Conservation (phyloP, 2,888 invertebrate genomes). For the Athripsodes cinereus region DNA sequence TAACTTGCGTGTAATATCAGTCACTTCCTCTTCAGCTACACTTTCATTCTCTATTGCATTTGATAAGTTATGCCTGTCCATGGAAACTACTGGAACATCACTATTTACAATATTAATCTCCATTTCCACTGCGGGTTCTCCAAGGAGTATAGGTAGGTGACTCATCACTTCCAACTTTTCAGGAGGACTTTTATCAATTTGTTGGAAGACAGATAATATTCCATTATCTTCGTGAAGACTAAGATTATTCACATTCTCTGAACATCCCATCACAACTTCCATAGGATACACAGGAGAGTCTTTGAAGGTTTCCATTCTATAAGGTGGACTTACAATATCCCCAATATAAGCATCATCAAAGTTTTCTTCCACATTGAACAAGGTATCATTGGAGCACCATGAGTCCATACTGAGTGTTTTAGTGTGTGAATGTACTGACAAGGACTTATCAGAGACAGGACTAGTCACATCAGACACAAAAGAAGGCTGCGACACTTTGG, state of each 20-base stretch:
- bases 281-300: constrained; percentile 9
- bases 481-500: constrained; percentile 47
- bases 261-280: constrained; percentile 22
- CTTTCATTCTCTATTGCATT: too few relatives aligned
- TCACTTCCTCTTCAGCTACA: too few relatives aligned
- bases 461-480: constrained; percentile 46
- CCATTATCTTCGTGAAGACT: neutral
- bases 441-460: constrained; percentile 31
- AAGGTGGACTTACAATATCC: neutral
- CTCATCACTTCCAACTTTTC: constrained; percentile 6
- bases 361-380: constrained; percentile 58
- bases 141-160: constrained; percentile 3
- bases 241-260: constrained; percentile 6
- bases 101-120: too few relatives aligned
- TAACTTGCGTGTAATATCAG: too few relatives aligned
- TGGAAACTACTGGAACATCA: too few relatives aligned
- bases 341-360: constrained; percentile 38
- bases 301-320: neutral
- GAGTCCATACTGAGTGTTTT: constrained; percentile 58
- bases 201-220: constrained; percentile 7
- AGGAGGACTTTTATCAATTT: constrained; percentile 3
- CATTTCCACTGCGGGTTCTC: neutral
- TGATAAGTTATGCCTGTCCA: too few relatives aligned
- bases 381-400: constrained; percentile 59
- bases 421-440: constrained; percentile 28